Base-by-base conservation (phyloP, 2,888 invertebrate species). In the Hanleya hanleyi region DNA sequence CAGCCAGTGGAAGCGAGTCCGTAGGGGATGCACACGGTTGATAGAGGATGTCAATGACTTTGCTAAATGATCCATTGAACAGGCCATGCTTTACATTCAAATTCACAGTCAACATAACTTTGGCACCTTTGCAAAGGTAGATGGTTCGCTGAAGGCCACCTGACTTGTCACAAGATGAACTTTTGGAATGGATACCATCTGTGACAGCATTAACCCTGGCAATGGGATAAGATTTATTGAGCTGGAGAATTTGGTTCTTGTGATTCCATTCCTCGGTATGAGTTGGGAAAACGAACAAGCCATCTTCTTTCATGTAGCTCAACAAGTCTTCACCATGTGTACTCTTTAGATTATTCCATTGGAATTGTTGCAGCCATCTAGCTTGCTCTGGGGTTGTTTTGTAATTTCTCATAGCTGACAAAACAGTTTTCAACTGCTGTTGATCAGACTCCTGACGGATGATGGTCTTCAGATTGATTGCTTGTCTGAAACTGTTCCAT, bases 11-110 rank as follows among this genome's bases (percentile, higher is more conserved):
- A n/a, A n/a, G n/a, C n/a, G n/a, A n/a, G n/a, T n/a, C n/a, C n/a
- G n/a, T n/a, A n/a, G n/a, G n/a, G n/a, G n/a, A n/a, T n/a, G n/a
- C n/a, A n/a, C n/a, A n/a, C n/a, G n/a, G n/a, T n/a, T n/a, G 64
- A 32, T 79, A 81, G 5, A 81, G 26, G 18, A 79, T 78, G 50
- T 78, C 77, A 7, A 69, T 33, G n/a, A 80, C 72, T 35, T n/a
- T 71, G 0, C 77, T 79, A 22, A 70, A 38, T 3, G 76, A 37
- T 18, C 77, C 78, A 78, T 81, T 81, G 37, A 72, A 79, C 0
- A 79, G 51, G 57, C 75, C n/a, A n/a, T n/a, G n/a, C n/a, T n/a
- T n/a, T n/a, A n/a, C n/a, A n/a, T n/a, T n/a, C n/a, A n/a, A n/a
- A n/a, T n/a, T n/a, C n/a, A n/a, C n/a, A n/a, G n/a, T n/a, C n/a